Percentiles rank a stretch among this genome's conserved stretches.
phyloP scores from a whole-genome alignment of 2,797 vertebrate species.

The Karalla daura region DNA sequence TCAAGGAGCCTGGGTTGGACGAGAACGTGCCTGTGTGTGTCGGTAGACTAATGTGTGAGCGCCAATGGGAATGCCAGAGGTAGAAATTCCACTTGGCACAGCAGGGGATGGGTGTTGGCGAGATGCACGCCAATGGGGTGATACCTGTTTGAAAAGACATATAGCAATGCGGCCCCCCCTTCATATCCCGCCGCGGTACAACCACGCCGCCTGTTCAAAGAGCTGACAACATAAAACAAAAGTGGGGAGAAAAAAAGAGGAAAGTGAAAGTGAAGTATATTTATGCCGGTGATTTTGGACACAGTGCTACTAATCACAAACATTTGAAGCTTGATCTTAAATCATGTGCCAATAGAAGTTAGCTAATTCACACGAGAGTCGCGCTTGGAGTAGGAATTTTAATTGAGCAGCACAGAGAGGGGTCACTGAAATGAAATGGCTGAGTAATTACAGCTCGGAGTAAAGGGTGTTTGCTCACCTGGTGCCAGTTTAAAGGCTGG shows the following conservation, averaged over 20 bases:
- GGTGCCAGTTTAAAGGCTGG: slow-evolving; percentile 10
- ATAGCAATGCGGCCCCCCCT: neutral
- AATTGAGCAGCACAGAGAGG: slow-evolving; percentile 37
- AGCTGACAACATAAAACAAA: no score
- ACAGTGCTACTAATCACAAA: no score
- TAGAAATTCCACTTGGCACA: slow-evolving; percentile 53
- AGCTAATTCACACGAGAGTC: slow-evolving; percentile 1
- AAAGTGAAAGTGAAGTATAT: no score
- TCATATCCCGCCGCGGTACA: neutral
- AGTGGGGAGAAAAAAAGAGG: no score
- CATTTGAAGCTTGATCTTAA: neutral
- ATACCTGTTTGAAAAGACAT: slow-evolving; percentile 6
- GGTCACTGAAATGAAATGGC: slow-evolving; percentile 47
- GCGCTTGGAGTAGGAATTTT: slow-evolving; percentile 43
- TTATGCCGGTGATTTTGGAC: no score
- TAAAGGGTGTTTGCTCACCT: slow-evolving; percentile 40
- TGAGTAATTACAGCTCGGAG: slow-evolving; percentile 59
- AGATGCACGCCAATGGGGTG: neutral
- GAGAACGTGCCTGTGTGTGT: neutral
- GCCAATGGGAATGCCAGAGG: slow-evolving; percentile 39
- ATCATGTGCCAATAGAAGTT: neutral
- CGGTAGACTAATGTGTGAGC: slow-evolving; percentile 1
- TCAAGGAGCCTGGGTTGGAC: slow-evolving; percentile 50
- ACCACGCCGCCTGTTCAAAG: no score
- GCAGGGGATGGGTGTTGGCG: slow-evolving; percentile 50